Conservation (phyloP, 2,113 vertebrate genomes). For the Edolisoma coerulescens region DNA sequence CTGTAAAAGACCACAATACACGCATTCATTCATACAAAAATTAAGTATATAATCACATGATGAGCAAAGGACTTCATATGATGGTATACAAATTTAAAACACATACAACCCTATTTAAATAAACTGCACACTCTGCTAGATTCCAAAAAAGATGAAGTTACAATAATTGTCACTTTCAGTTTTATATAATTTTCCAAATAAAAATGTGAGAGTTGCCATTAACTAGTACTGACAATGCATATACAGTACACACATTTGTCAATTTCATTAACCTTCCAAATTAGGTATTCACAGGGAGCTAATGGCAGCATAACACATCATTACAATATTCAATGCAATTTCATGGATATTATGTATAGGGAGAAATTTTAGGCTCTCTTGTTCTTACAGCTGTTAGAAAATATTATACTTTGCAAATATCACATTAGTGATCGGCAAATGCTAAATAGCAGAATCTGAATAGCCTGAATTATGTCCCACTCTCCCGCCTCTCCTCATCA, state of each 20-base stretch:
- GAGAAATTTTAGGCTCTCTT: constrained; percentile 64
- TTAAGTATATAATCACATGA: constrained; percentile 9
- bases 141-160: constrained; percentile 54
- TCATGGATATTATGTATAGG: constrained; percentile 61
- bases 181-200: constrained; percentile 60
- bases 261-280: constrained; percentile 75
- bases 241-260: constrained; percentile 57
- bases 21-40: neutral
- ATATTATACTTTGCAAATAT: constrained; percentile 67
- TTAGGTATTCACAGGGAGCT: constrained; percentile 65
- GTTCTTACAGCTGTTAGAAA: constrained; percentile 72
- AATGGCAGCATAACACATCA: constrained; percentile 65
- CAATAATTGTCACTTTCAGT: constrained; percentile 42
- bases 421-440: constrained; percentile 47
- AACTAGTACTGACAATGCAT: constrained; percentile 51
- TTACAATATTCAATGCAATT: constrained; percentile 69
- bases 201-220: constrained; percentile 63
- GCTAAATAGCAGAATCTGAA: constrained; percentile 57
- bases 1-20: neutral
- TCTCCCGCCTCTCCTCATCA: constrained; percentile 25
- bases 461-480: constrained; percentile 31
- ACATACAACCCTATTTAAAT: constrained; percentile 51
- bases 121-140: constrained; percentile 36
- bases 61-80: constrained; percentile 22
- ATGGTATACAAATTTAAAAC: constrained; percentile 50